Evolutionary conservation across 2,888 invertebrate genomes (phyloP).

Genomic region (Piscicola geometra): DNA sequence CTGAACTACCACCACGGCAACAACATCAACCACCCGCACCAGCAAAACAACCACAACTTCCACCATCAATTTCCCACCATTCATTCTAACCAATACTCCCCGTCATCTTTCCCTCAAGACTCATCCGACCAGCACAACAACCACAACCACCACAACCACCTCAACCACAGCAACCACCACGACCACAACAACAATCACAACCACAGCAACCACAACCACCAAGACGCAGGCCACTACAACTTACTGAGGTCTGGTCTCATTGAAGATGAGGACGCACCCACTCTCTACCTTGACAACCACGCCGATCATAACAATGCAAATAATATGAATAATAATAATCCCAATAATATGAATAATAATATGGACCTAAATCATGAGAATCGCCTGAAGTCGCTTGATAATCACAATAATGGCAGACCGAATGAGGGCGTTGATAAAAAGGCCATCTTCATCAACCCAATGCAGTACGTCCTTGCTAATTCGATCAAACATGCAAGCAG

Average conservation of each 20-base stretch:
- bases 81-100: background rate
- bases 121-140: background rate
- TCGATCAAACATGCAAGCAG: background rate
- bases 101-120: background rate
- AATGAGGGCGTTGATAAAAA: no score
- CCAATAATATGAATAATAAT: no score
- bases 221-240: background rate
- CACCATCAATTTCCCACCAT: background rate
- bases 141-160: background rate
- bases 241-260: background rate
- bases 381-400: no score
- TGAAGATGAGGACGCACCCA: background rate
- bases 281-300: conserved; percentile 6
- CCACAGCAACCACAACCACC: background rate
- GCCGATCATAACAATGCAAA: background rate
- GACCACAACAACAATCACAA: background rate
- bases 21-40: background rate
- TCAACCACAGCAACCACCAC: background rate
- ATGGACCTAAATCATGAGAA: no score
- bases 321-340: background rate
- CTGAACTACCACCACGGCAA: background rate
- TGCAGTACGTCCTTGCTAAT: conserved; percentile 15
- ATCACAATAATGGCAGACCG: no score
- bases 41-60: background rate
- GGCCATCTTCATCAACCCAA: background rate